Evolutionary conservation across 1,140 invertebrate species (phyloP), one percentile per base, ranked within the genome.

Genomic region (Pogonomyrmex barbatus): DNA sequence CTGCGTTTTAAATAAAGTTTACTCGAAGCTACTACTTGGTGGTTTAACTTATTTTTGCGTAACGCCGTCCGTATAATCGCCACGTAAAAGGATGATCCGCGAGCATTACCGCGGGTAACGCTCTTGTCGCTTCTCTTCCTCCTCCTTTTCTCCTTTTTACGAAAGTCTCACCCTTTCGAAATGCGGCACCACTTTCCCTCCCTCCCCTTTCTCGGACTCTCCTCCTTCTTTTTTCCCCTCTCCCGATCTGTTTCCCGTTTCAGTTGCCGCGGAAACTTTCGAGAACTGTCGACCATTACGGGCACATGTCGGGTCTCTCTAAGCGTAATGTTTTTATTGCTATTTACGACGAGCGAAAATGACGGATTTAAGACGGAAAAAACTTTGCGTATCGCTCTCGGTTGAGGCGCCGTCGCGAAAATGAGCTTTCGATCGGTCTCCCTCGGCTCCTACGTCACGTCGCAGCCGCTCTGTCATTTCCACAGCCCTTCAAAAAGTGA

Each of bases 391-490:
- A 68, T 79, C 62, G 76, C 24, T 8, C 24, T 24, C 24, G 24
- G 76, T 6, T 45, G 4, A 5, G 4, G 4, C 8, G 58, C 36
- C 6, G 10, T 24, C 42, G 42, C 52, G 56, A 83, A 83, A 75
- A 83, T 83, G 42, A 83, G 79, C 79, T 58, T 82, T 82, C 30
- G 79, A 82, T 82, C 79, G 78, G 67, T 73, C 60, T 42, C 76
- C 36, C 30, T n/a, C 42, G 65, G 12, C 47, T 52, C 24, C 78
- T 24, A 47, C 30, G 54, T 73, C 79, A 47, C 45, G 33, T 63
- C 75, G 60, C 68, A 10, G 79, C 54, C 17, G 45, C 45, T 47
- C 79, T 60, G 79, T 83, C 79, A 83, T 47, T 73, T 73, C 68
- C 70, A 60, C 54, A 24, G 12, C 54, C 60, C 77, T 42, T 67